phyloP scores from a whole-genome alignment of 35 echinoderm and acorn worm genomes.

The Ophiothrix spiculata region DNA sequence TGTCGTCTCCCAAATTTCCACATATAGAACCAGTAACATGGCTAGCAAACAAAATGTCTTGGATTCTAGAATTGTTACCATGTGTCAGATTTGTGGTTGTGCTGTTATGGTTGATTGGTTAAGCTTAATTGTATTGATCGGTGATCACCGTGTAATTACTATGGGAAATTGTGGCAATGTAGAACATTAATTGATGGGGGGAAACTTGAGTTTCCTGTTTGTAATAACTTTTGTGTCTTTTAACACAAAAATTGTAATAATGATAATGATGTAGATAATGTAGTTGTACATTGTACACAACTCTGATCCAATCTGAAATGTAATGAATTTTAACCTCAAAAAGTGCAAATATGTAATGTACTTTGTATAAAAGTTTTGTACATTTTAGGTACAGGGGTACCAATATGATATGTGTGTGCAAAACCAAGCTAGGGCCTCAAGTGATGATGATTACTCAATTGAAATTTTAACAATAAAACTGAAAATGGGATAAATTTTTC shows the following conservation, averaged over 20 bases:
- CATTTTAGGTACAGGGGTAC: background rate
- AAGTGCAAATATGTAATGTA: background rate
- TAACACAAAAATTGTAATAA: background rate
- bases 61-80: background rate
- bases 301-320: constrained; percentile 1
- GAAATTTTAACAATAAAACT: background rate
- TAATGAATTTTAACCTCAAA: constrained; percentile 3
- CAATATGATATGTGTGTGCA: background rate
- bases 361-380: background rate
- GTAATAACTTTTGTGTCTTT: background rate
- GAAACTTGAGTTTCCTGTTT: background rate
- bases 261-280: background rate
- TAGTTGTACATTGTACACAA: background rate
- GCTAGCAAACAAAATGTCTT: background rate
- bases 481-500: background rate
- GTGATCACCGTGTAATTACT: background rate
- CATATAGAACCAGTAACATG: background rate
- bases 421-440: background rate
- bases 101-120: background rate
- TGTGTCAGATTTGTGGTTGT: background rate
- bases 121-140: background rate
- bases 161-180: background rate
- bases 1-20: background rate
- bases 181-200: background rate
- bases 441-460: background rate